Evolutionary conservation across 64 coral and sea anemone species (phyloP).

Genomic region (Catalaphyllia jardinei): DNA sequence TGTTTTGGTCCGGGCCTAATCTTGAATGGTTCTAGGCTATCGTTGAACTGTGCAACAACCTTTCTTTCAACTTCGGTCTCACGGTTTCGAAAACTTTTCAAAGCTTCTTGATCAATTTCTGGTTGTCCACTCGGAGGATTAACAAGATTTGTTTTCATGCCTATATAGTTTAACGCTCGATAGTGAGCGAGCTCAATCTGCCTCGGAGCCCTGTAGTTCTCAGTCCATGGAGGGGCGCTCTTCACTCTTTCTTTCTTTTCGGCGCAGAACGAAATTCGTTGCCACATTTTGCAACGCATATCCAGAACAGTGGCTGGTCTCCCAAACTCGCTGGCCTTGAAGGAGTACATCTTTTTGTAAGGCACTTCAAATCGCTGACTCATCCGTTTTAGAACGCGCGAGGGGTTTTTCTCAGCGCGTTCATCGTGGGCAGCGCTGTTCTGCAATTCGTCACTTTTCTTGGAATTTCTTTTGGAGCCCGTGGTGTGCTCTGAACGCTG

Average conservation of each 20-base stretch:
- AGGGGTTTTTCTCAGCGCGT: slow-evolving; percentile 23
- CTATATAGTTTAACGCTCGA: slow-evolving; percentile 58
- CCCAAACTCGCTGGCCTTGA: slow-evolving; percentile 34
- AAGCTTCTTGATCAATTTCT: slow-evolving; percentile 60
- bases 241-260: slow-evolving; percentile 54
- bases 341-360: slow-evolving; percentile 82
- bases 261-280: slow-evolving; percentile 58
- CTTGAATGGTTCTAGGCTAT: slow-evolving; percentile 62
- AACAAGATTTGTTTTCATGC: slow-evolving; percentile 61
- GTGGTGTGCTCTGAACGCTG: not conserved
- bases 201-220: slow-evolving; percentile 25
- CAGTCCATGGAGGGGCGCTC: slow-evolving; percentile 70
- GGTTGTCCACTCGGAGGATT: slow-evolving; percentile 61
- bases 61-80: slow-evolving; percentile 59
- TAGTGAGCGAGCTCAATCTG: slow-evolving; percentile 62
- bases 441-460: slow-evolving; percentile 7
- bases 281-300: slow-evolving; percentile 76
- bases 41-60: slow-evolving; percentile 60
- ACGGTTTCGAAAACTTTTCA: slow-evolving; percentile 54
- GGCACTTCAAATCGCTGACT: slow-evolving; percentile 72
- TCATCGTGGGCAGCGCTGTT: slow-evolving; percentile 1
- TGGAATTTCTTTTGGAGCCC: slow-evolving; percentile 3
- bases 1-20: slow-evolving; percentile 72
- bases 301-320: slow-evolving; percentile 60
- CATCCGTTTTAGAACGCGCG: slow-evolving; percentile 45